Evolutionary conservation across 2,888 invertebrate species (phyloP), one percentile per base, ranked within the genome.

Genomic region (Perizoma flavofasciatum): DNA sequence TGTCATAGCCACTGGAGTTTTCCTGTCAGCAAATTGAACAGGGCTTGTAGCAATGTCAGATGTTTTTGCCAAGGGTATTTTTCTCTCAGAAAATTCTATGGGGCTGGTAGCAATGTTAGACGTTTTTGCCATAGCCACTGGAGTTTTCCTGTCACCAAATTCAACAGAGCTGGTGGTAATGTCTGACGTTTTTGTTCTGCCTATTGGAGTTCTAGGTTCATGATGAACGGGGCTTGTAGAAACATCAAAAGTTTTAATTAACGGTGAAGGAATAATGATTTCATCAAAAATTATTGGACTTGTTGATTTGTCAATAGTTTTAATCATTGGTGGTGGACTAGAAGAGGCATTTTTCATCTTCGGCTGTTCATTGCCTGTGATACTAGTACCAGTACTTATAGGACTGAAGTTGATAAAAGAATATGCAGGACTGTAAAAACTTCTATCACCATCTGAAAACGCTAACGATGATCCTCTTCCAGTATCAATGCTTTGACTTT

Each of bases 391-490:
- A 49, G 59, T 59, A 62, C 70, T 72, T 11, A 72, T 35, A 34
- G 82, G 80, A 61, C 80, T 80, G 41, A 78, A 72, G 49, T 68
- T 67, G 50, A 69, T 67, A 40, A 22, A 22, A 22, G 69, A 79
- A 64, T 83, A 86, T 59, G 88, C 86, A 48, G 88, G 87, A 64
- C 89, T 89, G 55, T 77, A 74, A 10, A 78, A 74, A 67, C 81
- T 80, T 69, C 86, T 88, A 47, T 88, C 88, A 41, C 72, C 81
- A 67, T 88, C 86, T 8, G 88, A 89, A 66, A 75, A 82, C 39
- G 81, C 83, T 32, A 86, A 72, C 5, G 91, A 92, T 22, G 92
- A 91, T 7, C 89, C 91, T 48, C 86, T 70, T 1, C 92, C 91
- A 3, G 89, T 88, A 65, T 92, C 92, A 53, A 83, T 72, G 69